A percentile compares a stretch with the other conserved stretches of the same genome.
Conservation (phyloP, 2,888 invertebrate species). For the Limnephilus marmoratus region DNA sequence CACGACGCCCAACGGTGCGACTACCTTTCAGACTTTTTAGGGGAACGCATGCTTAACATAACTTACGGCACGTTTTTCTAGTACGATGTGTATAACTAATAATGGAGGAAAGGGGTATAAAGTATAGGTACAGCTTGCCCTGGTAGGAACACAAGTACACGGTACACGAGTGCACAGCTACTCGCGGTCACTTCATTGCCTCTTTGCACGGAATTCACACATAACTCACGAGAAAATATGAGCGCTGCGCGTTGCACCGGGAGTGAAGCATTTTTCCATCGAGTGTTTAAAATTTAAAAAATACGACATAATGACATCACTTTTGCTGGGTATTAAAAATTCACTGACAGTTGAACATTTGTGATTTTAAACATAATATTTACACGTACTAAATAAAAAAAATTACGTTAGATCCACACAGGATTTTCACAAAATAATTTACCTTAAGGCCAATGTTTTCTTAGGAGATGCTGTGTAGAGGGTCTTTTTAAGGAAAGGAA, state of each 20-base stretch:
- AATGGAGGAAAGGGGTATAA: not conserved
- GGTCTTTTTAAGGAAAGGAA: no score
- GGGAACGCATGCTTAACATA: not conserved
- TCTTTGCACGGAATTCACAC: constrained; percentile 51
- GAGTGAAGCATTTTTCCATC: not conserved
- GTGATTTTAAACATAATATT: no score
- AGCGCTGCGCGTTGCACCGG: not conserved
- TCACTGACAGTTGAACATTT: not conserved
- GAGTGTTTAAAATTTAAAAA: not conserved
- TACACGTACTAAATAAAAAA: no score
- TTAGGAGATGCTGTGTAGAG: no score
- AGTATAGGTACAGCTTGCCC: not conserved
- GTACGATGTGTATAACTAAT: not conserved
- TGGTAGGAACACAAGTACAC: not conserved
- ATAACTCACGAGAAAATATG: constrained; percentile 48
- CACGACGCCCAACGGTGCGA: not conserved
- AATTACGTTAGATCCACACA: no score
- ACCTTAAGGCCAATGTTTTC: no score
- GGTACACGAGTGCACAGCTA: not conserved
- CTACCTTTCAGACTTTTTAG: not conserved
- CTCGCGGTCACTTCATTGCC: constrained; percentile 54
- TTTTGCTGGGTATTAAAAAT: not conserved
- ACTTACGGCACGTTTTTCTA: not conserved
- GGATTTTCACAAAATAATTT: no score
- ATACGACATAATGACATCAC: not conserved